Percentiles rank a stretch among this genome's conserved stretches.
Evolutionary conservation across 1,140 invertebrate genomes (phyloP).

Genomic region (Globodera rostochiensis): DNA sequence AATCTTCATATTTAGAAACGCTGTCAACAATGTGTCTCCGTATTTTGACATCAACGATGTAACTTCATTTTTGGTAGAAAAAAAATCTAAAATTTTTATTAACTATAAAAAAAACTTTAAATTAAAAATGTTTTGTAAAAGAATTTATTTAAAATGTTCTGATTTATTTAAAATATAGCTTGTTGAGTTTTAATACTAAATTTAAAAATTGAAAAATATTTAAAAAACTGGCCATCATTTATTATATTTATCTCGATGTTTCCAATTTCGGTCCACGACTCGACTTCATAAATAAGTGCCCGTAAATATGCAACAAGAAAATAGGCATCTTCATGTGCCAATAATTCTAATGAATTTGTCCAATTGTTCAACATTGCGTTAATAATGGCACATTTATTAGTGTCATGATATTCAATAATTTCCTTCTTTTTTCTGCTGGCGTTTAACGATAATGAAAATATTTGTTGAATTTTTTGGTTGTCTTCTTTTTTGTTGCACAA

Average conservation of each 20-base stretch:
- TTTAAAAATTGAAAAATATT: too few relatives aligned
- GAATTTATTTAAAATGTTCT: too few relatives aligned
- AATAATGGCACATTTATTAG: not conserved
- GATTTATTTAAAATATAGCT: too few relatives aligned
- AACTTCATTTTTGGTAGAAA: not conserved
- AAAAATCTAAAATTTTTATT: not conserved
- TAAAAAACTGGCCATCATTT: not conserved
- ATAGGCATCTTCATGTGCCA: not conserved
- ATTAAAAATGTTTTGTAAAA: too few relatives aligned
- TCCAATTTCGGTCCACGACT: not conserved
- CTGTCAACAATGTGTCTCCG: not conserved
- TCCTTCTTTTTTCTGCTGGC: not conserved
- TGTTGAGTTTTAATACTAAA: too few relatives aligned
- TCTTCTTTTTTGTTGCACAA: not conserved
- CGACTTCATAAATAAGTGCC: not conserved
- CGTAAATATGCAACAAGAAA: not conserved
- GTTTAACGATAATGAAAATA: too few relatives aligned
- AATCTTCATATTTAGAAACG: not conserved
- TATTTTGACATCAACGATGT: not conserved
- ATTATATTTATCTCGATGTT: not conserved
- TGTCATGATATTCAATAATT: not conserved
- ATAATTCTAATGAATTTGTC: not conserved
- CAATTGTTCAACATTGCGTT: not conserved
- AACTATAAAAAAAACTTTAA: too few relatives aligned
- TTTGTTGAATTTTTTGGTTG: not conserved